Conservation (phyloP, 1,140 invertebrate species). For the Portunus trituberculatus region DNA sequence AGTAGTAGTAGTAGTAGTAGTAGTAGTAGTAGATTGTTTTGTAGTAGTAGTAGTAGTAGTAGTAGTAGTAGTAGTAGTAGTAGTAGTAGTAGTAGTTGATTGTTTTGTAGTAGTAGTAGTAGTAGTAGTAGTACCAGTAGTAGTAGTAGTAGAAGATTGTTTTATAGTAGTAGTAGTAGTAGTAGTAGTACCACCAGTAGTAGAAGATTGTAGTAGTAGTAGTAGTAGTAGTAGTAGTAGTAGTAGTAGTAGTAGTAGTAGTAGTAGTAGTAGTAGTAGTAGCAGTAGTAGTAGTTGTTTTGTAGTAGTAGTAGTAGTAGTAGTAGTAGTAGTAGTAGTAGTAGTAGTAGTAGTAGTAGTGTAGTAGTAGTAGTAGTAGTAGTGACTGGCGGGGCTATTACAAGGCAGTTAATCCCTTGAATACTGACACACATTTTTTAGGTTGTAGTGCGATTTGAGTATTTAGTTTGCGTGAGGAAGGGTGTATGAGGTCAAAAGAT, state of each 20-base stretch:
- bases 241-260: constrained; percentile 9
- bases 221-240: constrained; percentile 22
- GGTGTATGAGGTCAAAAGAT: no score
- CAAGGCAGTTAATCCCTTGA: no score
- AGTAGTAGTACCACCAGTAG: not conserved
- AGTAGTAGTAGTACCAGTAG: not conserved
- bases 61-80: constrained; percentile 16
- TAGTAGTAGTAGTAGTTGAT: constrained; percentile 3
- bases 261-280: constrained; percentile 7
- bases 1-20: no score
- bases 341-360: no score
- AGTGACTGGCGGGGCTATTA: not conserved
- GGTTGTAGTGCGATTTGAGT: no score
- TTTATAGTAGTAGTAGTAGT: no score
- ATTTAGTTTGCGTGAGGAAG: no score
- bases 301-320: no score
- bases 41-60: not conserved
- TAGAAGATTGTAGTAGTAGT: no score
- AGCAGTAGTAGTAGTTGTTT: no score
- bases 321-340: constrained; percentile 13
- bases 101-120: not conserved
- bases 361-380: constrained; percentile 16
- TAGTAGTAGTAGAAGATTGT: not conserved
- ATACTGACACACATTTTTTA: no score
- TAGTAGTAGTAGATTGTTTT: no score